Base-by-base conservation (phyloP, 2,113 vertebrate genomes). In the Lynx canadensis region DNA sequence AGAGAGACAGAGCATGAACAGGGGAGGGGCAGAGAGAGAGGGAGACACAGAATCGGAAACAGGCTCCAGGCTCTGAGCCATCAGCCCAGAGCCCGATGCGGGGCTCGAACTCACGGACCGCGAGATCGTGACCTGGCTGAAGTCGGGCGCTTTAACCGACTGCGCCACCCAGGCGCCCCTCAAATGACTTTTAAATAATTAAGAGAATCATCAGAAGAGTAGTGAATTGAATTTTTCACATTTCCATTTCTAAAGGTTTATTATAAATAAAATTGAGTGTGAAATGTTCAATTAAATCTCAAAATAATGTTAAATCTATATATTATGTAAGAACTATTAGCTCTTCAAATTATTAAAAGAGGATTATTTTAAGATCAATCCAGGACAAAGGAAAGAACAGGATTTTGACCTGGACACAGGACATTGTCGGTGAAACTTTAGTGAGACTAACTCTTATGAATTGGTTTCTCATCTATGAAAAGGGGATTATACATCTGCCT, bases 271-370 rank as follows among this genome's bases (percentile, higher is more conserved):
- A 60, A 8, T 60, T 48, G 69, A 74, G 25, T 78, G n/a, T 92
- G 69, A 89, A 95, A 71, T 94, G 79, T 11, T 91, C 14, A 83
- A 23, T 52, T 93, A 79, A 86, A 74, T 79, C 16, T 97, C 57
- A 87, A 38, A 68, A 80, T 90, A 50, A 65, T 90, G 25, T 33
- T 78, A 69, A 95, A 71, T 14, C 16, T 74, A 31, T 36, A 4
- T 74, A 66, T 31, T 55, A 80, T 48, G 16, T 95, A 78, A 95
- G 27, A 85, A n/a, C 52, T 78, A 4, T 78, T 41, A 50, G 48
- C 18, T 78, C 36, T 38, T 66, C 88, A 18, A 95, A 84, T 78
- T 73, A 76, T 74, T 87, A 76, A 87, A 87, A 94, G 45, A 57
- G 7, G 18, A 55, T 63, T 95, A 23, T 63, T 91, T 50, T 55